Evolutionary conservation across 2,113 vertebrate species (phyloP), one percentile per base, ranked within the genome.

Genomic region (Elaphurus davidianus): DNA sequence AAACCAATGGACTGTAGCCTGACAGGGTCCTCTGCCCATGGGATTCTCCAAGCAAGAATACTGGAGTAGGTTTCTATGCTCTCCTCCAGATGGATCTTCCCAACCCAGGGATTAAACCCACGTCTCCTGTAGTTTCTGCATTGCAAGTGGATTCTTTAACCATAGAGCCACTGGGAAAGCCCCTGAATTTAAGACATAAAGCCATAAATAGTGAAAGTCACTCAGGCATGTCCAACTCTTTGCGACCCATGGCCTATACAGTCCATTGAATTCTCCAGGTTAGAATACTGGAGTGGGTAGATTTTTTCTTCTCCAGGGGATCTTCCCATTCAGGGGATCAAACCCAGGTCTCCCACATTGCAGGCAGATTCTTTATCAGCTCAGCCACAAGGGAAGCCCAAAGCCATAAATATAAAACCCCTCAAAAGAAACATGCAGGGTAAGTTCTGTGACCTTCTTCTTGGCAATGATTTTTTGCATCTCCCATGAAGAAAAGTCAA

Each of bases 111-210:
- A 71, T 71, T 36, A 71, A 71, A 23, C 5, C 9, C n/a, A 36
- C 6, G 1, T 71, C 5, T 36, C 64, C 2, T 0, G n/a, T 36
- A 36, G n/a, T 2, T 71, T 71, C 9, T 1, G 0, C 19, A 21
- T 23, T 71, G 19, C 9, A 36, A 5, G 9, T 36, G n/a, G 67
- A 36, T 36, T 71, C n/a, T 71, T 71, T 23, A 71, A 36, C 10
- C 9, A 71, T 0, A 23, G 67, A 36, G 19, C n/a, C 67, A 71
- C n/a, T 36, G 19, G 19, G 67, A 36, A 71, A 19, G 19, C 9
- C 67, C n/a, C 67, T 36, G n/a, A 27, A 74, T 74, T 36, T 43
- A 74, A 74, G 21, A 25, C 71, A 43, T 74, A 43, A 43, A 43
- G 71, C 67, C 9, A 71, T 71, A 71, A 36, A 12, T 36, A 71